Percentiles rank a stretch among this genome's conserved stretches.
phyloP scores from a whole-genome alignment of 2,888 invertebrate genomes.

The Trachelus troglodyta region DNA sequence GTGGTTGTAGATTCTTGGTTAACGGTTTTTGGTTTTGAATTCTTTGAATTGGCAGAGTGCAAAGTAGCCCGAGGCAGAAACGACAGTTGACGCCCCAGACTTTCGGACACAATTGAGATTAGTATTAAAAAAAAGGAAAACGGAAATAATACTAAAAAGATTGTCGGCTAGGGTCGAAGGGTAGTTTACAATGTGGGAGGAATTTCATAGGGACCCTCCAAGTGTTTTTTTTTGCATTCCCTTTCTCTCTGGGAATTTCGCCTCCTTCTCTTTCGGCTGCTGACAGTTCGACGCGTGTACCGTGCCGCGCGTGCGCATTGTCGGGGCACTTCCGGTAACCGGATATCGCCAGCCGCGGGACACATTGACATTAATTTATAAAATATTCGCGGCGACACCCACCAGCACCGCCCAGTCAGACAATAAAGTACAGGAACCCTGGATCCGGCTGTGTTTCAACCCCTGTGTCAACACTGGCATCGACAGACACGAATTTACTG shows the following conservation, averaged over 20 bases:
- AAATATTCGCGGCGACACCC: conserved; percentile 61
- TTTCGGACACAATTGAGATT: conserved; percentile 50
- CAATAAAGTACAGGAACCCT: background rate
- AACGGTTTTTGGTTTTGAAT: conserved; percentile 1
- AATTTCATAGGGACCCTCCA: conserved; percentile 41
- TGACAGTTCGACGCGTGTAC: conserved; percentile 30
- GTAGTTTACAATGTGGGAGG: conserved; percentile 54
- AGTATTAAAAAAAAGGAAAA: conserved; percentile 25
- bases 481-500: background rate
- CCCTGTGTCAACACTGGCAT: background rate
- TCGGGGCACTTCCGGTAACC: conserved; percentile 64
- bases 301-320: conserved; percentile 44
- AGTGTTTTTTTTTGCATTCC: conserved; percentile 21
- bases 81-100: conserved; percentile 52
- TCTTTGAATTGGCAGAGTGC: conserved; percentile 28
- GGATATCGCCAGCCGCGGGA: conserved; percentile 59
- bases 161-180: conserved; percentile 30
- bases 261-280: background rate
- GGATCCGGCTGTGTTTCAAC: background rate
- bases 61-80: conserved; percentile 22
- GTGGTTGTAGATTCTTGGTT: background rate
- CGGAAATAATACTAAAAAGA: conserved; percentile 23
- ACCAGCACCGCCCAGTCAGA: conserved; percentile 32
- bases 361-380: conserved; percentile 66
- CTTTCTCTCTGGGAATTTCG: background rate